A percentile compares a stretch with the other conserved stretches of the same genome.
These are phyloP conservation scores for Tetraneura akinire DNA, from an alignment of 1,140 invertebrate species.

Conservation along the genomic window DNA sequence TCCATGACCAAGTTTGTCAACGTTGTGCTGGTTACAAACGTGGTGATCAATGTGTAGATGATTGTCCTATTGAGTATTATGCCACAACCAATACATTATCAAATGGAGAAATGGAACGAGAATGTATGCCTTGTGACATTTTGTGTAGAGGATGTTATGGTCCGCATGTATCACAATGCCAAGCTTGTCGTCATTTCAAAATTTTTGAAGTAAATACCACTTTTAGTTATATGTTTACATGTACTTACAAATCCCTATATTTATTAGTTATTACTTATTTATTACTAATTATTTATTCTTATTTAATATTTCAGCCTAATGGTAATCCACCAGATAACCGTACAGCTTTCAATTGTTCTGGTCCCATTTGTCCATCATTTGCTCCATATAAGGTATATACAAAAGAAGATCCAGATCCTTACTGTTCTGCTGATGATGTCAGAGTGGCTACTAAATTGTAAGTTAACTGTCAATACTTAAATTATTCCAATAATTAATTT, in stretches of 20 bases:
- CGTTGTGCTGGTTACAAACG: slow-evolving; percentile 82
- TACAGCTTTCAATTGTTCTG: slow-evolving; percentile 82
- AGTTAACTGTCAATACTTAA: neutral
- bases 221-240: neutral
- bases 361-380: slow-evolving; percentile 73
- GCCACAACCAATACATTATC: slow-evolving; percentile 70
- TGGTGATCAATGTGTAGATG: slow-evolving; percentile 87
- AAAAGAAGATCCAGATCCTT: slow-evolving; percentile 68
- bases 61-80: slow-evolving; percentile 83
- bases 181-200: slow-evolving; percentile 82
- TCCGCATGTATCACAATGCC: slow-evolving; percentile 74
- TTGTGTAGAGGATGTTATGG: slow-evolving; percentile 86
- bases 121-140: slow-evolving; percentile 76
- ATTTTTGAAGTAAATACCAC: slow-evolving; percentile 66
- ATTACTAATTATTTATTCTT: neutral
- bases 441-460: slow-evolving; percentile 35
- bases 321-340: slow-evolving; percentile 64
- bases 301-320: slow-evolving; percentile 59
- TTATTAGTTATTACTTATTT: neutral
- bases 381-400: slow-evolving; percentile 77
- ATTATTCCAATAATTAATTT: neutral
- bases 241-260: neutral
- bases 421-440: slow-evolving; percentile 69
- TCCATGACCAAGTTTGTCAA: slow-evolving; percentile 80
- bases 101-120: slow-evolving; percentile 52